Evolutionary conservation across 2,113 vertebrate species (phyloP).

Genomic region (Petromus typicus): DNA sequence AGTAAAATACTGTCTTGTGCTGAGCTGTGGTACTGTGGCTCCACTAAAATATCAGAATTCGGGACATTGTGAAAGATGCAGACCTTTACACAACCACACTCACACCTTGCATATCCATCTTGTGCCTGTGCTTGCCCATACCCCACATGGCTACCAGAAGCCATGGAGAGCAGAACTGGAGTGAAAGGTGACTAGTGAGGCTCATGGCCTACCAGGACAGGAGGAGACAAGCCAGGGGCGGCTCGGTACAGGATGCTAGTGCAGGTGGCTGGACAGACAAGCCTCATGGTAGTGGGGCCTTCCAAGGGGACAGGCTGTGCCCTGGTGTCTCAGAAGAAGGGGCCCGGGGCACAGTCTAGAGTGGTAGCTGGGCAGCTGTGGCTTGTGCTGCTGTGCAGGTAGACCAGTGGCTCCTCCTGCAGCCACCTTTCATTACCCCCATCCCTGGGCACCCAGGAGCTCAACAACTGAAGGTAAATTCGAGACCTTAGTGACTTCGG

Average conservation of each 20-base stretch:
- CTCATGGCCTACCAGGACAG: neutral
- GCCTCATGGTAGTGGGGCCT: neutral
- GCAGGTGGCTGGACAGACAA: neutral
- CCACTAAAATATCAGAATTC: neutral
- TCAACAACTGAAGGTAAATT: conserved; percentile 42
- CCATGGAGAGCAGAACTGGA: neutral
- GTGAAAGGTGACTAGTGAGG: neutral
- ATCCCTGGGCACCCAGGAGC: neutral
- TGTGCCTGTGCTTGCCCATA: neutral
- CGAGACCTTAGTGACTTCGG: conserved; percentile 45
- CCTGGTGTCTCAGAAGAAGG: neutral
- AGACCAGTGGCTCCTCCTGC: neutral
- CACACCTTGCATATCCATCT: neutral
- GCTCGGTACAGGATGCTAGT: rapidly evolving
- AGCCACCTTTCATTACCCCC: neutral
- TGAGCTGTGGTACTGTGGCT: neutral
- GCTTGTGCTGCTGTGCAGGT: neutral
- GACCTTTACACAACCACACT: neutral
- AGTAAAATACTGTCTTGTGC: neutral
- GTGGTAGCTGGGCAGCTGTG: rapidly evolving
- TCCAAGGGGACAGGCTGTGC: neutral
- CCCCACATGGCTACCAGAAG: neutral
- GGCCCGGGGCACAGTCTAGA: neutral
- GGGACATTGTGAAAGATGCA: neutral
- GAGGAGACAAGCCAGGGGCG: neutral